These are phyloP conservation scores for Dasysyrphus albostriatus DNA, from an alignment of 2,888 invertebrate genomes.

Conservation along the genomic window DNA sequence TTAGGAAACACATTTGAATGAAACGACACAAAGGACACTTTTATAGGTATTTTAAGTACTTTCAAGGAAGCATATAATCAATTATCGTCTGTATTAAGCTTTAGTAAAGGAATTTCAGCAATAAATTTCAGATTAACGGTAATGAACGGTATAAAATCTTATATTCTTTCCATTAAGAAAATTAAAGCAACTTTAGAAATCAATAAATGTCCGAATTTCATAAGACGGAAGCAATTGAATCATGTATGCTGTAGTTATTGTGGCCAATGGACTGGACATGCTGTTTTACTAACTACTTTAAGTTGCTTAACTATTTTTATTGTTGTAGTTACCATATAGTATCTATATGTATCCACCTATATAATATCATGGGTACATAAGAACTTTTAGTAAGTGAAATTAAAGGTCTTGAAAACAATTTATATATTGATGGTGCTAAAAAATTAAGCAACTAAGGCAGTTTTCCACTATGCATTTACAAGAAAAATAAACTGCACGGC, in stretches of 20 bases:
- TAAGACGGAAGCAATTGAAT: conserved; percentile 16
- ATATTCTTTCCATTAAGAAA: conserved; percentile 60
- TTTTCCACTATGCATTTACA: too few species aligned
- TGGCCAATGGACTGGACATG: neutral
- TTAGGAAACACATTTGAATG: conserved; percentile 69
- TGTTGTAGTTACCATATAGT: too few species aligned
- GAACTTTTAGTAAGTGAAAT: too few species aligned
- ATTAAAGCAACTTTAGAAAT: conserved; percentile 60
- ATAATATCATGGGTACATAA: too few species aligned
- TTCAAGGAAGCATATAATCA: conserved; percentile 53
- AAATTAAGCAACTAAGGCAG: too few species aligned
- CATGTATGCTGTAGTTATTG: neutral
- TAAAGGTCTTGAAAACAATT: too few species aligned
- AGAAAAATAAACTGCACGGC: too few species aligned
- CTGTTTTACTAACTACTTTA: neutral
- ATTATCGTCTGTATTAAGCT: conserved; percentile 52
- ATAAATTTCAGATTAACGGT: conserved; percentile 70
- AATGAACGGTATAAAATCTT: conserved; percentile 69
- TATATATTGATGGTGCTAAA: too few species aligned
- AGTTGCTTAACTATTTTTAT: neutral
- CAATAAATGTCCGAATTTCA: conserved; percentile 52
- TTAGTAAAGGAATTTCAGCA: conserved; percentile 54
- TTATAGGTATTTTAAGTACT: conserved; percentile 71
- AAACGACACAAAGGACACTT: conserved; percentile 67
- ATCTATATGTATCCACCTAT: too few species aligned